These are phyloP conservation scores for Embidobia sp. DNA, from an alignment of 2,888 invertebrate genomes.

Conservation along the genomic window DNA sequence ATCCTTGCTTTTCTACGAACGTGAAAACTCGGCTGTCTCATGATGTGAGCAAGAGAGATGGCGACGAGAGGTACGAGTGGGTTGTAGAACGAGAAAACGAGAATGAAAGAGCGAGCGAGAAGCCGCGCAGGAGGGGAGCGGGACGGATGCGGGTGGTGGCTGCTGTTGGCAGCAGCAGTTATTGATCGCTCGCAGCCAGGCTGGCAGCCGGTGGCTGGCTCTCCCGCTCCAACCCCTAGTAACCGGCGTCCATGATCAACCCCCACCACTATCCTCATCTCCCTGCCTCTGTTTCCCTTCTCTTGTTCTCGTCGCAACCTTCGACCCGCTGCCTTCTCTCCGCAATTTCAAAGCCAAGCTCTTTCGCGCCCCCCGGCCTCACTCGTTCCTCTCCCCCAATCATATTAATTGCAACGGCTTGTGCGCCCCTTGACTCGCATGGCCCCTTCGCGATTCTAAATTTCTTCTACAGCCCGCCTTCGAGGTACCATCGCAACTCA, in stretches of 20 bases:
- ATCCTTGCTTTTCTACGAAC: slow-evolving; percentile 64
- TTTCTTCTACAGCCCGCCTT: no score
- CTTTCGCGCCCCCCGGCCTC: slow-evolving; percentile 12
- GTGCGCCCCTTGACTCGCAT: no score
- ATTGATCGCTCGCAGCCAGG: slow-evolving; percentile 79
- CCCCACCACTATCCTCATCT: slow-evolving; percentile 51
- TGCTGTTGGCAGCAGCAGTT: slow-evolving; percentile 78
- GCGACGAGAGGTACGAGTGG: background rate
- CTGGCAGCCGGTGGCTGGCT: slow-evolving; percentile 66
- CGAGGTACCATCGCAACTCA: no score
- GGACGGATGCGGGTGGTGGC: slow-evolving; percentile 75
- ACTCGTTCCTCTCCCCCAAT: slow-evolving; percentile 66
- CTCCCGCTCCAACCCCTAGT: slow-evolving; percentile 49
- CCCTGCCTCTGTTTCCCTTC: slow-evolving; percentile 51
- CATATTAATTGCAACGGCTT: slow-evolving; percentile 75
- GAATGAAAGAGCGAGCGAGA: slow-evolving; percentile 22
- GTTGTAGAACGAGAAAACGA: background rate
- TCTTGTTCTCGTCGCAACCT: slow-evolving; percentile 58
- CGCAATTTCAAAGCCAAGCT: slow-evolving; percentile 38
- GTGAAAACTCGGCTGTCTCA: slow-evolving; percentile 54
- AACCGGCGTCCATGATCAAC: slow-evolving; percentile 65
- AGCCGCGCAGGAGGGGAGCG: slow-evolving; percentile 63
- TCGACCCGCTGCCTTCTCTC: slow-evolving; percentile 58
- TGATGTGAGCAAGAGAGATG: slow-evolving; percentile 16
- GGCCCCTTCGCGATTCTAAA: no score